Percentiles rank a stretch among this genome's conserved stretches.
Evolutionary conservation across 2,113 vertebrate genomes (phyloP).

Genomic region (Pimephales promelas): DNA sequence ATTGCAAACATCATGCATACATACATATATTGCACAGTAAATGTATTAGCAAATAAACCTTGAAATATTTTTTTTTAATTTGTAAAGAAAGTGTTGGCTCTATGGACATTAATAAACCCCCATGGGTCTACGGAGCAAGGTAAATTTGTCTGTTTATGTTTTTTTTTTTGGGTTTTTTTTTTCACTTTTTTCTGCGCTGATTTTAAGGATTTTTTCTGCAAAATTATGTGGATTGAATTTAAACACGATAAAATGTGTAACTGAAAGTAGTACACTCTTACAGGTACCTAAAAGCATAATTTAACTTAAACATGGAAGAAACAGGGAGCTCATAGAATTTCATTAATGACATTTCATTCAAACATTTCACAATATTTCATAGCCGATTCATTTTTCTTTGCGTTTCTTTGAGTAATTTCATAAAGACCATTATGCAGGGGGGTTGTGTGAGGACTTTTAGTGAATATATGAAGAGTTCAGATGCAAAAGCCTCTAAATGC

Average conservation of each 20-base stretch:
- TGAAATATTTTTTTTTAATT: neutral
- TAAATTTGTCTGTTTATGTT: neutral
- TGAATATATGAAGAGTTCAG: no score
- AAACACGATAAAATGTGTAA: neutral
- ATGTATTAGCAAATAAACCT: neutral
- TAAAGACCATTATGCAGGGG: neutral
- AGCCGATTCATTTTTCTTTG: neutral
- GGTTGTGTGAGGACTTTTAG: neutral
- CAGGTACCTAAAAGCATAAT: neutral
- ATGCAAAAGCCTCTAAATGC: no score
- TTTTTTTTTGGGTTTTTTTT: neutral
- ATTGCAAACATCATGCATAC: neutral
- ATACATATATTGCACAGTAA: neutral
- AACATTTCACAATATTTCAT: neutral
- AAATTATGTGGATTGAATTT: neutral
- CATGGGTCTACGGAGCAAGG: neutral
- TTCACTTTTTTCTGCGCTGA: neutral
- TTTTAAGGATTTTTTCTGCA: neutral
- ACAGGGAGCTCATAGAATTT: neutral
- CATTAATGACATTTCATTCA: neutral
- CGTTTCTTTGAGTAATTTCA: neutral
- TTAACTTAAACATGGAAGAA: neutral
- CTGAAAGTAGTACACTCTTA: neutral
- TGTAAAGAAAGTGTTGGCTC: neutral
- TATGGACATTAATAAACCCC: neutral